Evolutionary conservation across 2,113 vertebrate species (phyloP), one percentile per base, ranked within the genome.

Genomic region (Progne subis): DNA sequence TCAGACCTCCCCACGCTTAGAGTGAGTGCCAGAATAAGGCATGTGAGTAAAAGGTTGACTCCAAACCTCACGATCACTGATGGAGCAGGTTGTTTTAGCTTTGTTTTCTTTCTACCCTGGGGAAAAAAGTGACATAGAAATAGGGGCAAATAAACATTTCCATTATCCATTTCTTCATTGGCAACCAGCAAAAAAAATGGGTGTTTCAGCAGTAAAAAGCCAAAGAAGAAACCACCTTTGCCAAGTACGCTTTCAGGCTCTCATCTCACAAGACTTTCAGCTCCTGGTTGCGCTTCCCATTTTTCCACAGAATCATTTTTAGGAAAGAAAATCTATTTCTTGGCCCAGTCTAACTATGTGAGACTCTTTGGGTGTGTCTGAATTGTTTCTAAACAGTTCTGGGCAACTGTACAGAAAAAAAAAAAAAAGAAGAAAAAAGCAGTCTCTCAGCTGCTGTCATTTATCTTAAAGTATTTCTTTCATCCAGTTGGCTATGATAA

Each of bases 391-490:
- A 71, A 92, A 86, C 64, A 56, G 60, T 92, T 79, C 61, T 57
- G 69, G 72, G 94, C 82, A 90, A 75, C 72, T 75, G n/a, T 74
- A 88, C 46, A 26, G 56, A 49, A 76, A 57, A 57, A 60, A 65
- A 53, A 46, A 37, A 67, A 31, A 20, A 41, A 37, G 5, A 23
- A 20, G 1, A 49, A 39, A 69, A 28, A 25, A 3, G 4, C 34
- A 82, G 37, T 85, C 55, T 95, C 49, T 94, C 94, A 79, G 80
- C 92, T 93, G 56, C 80, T 95, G 86, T 92, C 86, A 91, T 91
- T 92, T 92, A 82, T 91, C 81, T 67, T 84, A 49, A 89, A 94
- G 46, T 44, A 53, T 34, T 94, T 95, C 86, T 97, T 94, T 95
- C 94, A 95, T 87, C 53, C 84, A 82, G 52, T 86, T 89, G 81